Evolutionary conservation across 2,113 vertebrate species (phyloP).

Genomic region (Cathartes aura): DNA sequence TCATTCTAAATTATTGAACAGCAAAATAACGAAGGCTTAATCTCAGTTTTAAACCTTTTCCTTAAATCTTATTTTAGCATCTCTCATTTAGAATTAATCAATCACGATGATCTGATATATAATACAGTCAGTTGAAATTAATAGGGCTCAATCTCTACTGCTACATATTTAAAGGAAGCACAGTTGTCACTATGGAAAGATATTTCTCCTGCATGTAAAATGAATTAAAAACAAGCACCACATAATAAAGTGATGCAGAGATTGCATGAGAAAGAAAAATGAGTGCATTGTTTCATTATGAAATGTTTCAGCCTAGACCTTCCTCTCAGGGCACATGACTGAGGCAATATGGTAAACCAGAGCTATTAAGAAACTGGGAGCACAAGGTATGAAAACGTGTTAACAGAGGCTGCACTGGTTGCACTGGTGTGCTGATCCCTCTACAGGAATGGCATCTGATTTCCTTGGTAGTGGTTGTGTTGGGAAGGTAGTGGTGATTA

Average conservation of each 20-base stretch:
- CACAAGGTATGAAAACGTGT: not conserved
- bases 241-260: not conserved
- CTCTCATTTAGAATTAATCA: slow-evolving; percentile 8
- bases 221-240: not conserved
- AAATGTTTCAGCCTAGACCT: not conserved
- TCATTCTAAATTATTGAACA: slow-evolving; percentile 4
- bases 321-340: not conserved
- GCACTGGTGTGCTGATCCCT: not conserved
- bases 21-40: slow-evolving; percentile 22
- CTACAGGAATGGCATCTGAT: not conserved
- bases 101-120: not conserved
- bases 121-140: not conserved
- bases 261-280: not conserved
- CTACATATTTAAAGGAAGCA: not conserved
- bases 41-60: not conserved
- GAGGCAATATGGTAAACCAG: not conserved
- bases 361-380: not conserved
- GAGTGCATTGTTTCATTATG: not conserved
- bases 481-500: not conserved
- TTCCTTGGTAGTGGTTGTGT: not conserved
- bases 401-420: not conserved
- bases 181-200: not conserved
- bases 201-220: not conserved
- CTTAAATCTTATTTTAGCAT: not conserved
- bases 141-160: not conserved